Base-by-base conservation (phyloP, 2,113 vertebrate species). In the Misgurnus anguillicaudatus region DNA sequence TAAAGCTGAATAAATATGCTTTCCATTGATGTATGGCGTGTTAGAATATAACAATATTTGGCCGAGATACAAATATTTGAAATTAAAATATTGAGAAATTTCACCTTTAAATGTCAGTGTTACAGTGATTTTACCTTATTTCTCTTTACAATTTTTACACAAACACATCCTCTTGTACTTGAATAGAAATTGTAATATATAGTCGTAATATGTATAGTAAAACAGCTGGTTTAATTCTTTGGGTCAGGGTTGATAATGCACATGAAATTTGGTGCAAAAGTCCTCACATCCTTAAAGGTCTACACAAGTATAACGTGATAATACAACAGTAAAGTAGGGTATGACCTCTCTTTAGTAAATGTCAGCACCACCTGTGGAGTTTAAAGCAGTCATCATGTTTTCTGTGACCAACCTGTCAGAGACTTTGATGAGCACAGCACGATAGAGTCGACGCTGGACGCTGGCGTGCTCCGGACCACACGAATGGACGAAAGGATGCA, bases 401-500 rank as follows among this genome's bases (percentile, higher is more conserved):
- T 41, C 42, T 19, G 63, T 48, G 55, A 45, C 19, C 91, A 92
- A 99, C 98, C 96, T 97, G 81, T 95, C 95, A 1, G 88, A 94
- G 90, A 94, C 92, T 86, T 93, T 95, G 88, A 96, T 94, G 90
- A 99, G 91, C 71, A 99, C 95, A 81, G 96, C 96, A 82, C 97
- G 91, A 91, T 97, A 98, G 79, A 98, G 95, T 88, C 94, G 95
- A 86, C 95, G 93, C 51, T 96, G 95, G 16, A 90, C 90, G 76
- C 92, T 94, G 91, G 91, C 94, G 78, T 94, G 93, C 83, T 91
- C 91, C 3, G 92, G 93, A n/a, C 92, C 93, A 61, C 91, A 93
- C 6, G 95, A 94, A 80, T 98, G 96, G 88, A 98, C 92, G 78
- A 99, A 99, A 4, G 97, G 96, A 85, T 98, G 97, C 82, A 99